These are phyloP conservation scores for Bettongia penicillata DNA, from an alignment of 2,113 vertebrate species.

Conservation along the genomic window DNA sequence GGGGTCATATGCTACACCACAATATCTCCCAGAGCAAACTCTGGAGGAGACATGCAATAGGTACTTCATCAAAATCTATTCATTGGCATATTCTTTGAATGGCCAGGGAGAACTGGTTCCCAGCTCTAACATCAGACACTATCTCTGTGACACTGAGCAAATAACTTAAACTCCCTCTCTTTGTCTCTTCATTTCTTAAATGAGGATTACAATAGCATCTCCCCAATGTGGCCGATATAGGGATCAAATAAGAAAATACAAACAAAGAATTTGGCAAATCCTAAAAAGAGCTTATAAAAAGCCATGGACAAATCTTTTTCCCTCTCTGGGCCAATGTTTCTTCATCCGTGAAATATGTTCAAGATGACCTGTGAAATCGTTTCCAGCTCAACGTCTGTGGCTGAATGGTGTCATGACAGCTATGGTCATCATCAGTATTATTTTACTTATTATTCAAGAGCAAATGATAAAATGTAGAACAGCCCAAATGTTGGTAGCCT, in stretches of 20 bases:
- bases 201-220: background rate
- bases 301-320: background rate
- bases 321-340: background rate
- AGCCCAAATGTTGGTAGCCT: background rate
- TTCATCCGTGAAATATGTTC: background rate
- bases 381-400: background rate
- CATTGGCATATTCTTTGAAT: background rate
- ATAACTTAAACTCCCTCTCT: background rate
- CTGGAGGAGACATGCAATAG: background rate
- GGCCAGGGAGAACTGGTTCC: background rate
- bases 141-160: background rate
- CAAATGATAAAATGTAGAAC: background rate
- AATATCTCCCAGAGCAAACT: background rate
- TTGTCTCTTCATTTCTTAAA: background rate
- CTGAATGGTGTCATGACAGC: background rate
- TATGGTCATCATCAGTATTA: background rate
- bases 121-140: background rate
- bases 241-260: too few species aligned
- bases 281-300: background rate
- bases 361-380: background rate
- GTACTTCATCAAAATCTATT: background rate
- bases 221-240: too few species aligned
- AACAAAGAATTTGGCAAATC: too few species aligned
- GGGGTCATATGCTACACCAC: too few species aligned
- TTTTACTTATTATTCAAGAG: background rate